Conservation (phyloP, 2,888 invertebrate genomes). For the Blastobasis lacticolella region DNA sequence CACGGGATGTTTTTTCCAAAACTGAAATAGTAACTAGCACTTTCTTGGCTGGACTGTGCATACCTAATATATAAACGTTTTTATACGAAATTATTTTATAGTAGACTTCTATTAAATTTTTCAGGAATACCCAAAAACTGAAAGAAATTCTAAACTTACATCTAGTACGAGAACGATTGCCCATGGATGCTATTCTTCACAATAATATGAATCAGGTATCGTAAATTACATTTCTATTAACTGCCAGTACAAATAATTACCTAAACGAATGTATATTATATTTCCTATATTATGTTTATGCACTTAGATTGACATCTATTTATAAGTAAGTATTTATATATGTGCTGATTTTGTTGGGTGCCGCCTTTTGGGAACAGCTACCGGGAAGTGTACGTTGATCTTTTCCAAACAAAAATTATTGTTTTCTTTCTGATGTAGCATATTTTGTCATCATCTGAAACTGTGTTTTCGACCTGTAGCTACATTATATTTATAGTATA, state of each 20-base stretch:
- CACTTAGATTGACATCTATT: too few relatives aligned
- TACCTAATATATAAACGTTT: too few relatives aligned
- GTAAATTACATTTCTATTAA: slow-evolving; percentile 7
- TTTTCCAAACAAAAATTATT: slow-evolving; percentile 29
- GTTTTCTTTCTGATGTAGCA: slow-evolving; percentile 3
- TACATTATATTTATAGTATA: too few relatives aligned
- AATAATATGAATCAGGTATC: slow-evolving; percentile 81
- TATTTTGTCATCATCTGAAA: neutral
- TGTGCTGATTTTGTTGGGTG: slow-evolving; percentile 15
- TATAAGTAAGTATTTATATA: too few relatives aligned
- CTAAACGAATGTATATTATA: too few relatives aligned
- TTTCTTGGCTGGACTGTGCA: too few relatives aligned
- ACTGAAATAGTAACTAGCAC: too few relatives aligned
- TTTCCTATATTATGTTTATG: too few relatives aligned
- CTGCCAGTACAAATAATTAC: neutral
- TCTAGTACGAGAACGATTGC: slow-evolving; percentile 83
- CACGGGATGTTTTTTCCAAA: too few relatives aligned
- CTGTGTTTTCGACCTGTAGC: too few relatives aligned
- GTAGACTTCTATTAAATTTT: neutral
- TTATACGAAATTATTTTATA: too few relatives aligned
- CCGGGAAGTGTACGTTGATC: slow-evolving; percentile 60
- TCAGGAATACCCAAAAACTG: slow-evolving; percentile 79
- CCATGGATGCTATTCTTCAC: slow-evolving; percentile 82
- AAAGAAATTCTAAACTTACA: slow-evolving; percentile 88
- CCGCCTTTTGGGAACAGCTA: slow-evolving; percentile 55